phyloP scores from a whole-genome alignment of 2,888 invertebrate genomes.

The Cephus rjabovi region DNA sequence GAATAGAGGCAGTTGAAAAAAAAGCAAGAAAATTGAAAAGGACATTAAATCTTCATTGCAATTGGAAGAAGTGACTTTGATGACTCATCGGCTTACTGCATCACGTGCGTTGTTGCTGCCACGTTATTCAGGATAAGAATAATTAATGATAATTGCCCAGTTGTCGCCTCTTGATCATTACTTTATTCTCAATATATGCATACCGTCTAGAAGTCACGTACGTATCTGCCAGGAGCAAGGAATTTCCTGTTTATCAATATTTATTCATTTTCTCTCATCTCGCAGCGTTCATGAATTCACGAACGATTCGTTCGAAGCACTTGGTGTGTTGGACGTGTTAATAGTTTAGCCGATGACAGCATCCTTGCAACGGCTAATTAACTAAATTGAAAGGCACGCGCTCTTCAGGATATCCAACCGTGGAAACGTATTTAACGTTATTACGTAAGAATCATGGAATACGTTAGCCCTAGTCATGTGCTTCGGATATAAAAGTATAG shows the following conservation, averaged over 20 bases:
- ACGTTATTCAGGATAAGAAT: neutral
- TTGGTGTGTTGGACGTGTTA: neutral
- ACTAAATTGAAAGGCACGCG: neutral
- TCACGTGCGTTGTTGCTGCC: neutral
- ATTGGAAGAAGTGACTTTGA: neutral
- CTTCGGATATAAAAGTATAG: neutral
- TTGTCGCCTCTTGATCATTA: neutral
- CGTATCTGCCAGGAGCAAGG: neutral
- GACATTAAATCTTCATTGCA: neutral
- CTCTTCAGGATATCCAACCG: neutral
- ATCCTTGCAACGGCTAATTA: neutral
- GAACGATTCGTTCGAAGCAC: neutral
- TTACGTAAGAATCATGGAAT: neutral
- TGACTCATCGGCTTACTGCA: neutral
- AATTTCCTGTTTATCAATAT: neutral
- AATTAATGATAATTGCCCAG: neutral
- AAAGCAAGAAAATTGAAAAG: neutral
- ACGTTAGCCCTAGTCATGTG: neutral
- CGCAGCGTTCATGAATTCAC: neutral
- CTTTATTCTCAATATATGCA: neutral
- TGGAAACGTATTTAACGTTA: neutral
- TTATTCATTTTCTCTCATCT: neutral
- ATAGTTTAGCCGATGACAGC: neutral
- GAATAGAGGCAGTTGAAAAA: neutral
- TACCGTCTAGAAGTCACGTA: neutral